Conservation (phyloP, 2,113 vertebrate species). For the Eurypyga helias region DNA sequence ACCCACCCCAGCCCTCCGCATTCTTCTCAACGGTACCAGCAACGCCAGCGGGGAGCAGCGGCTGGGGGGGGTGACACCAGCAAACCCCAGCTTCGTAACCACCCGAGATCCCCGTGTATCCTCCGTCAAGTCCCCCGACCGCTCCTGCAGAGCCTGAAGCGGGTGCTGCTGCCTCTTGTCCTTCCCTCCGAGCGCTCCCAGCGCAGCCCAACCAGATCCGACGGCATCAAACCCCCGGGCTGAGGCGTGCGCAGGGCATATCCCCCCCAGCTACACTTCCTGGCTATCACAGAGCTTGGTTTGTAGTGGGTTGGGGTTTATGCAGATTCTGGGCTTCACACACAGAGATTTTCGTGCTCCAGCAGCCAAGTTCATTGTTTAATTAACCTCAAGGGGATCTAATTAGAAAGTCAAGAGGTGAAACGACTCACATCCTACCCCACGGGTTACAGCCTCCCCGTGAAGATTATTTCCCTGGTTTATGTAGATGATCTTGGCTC, state of each 20-base stretch:
- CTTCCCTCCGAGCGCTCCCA: neutral
- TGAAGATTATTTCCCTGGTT: neutral
- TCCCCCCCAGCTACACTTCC: neutral
- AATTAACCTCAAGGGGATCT: slow-evolving; percentile 13
- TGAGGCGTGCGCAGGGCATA: neutral
- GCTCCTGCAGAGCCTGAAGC: neutral
- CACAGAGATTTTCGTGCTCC: neutral
- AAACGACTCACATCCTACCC: neutral
- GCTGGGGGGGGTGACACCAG: neutral
- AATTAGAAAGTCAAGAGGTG: slow-evolving; percentile 39
- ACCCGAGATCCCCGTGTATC: neutral
- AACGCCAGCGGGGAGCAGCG: neutral
- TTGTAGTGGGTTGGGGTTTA: neutral
- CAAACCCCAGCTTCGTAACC: neutral
- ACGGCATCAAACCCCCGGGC: neutral
- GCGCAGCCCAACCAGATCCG: neutral
- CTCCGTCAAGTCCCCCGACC: neutral
- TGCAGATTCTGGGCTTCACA: neutral
- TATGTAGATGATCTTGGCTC: neutral
- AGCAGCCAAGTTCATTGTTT: neutral
- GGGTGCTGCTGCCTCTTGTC: neutral
- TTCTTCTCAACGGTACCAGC: neutral
- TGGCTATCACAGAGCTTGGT: neutral
- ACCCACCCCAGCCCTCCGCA: accelerated
- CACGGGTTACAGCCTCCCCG: neutral